Conservation (phyloP, 2,797 vertebrate genomes). For the Chelon labrosus region DNA sequence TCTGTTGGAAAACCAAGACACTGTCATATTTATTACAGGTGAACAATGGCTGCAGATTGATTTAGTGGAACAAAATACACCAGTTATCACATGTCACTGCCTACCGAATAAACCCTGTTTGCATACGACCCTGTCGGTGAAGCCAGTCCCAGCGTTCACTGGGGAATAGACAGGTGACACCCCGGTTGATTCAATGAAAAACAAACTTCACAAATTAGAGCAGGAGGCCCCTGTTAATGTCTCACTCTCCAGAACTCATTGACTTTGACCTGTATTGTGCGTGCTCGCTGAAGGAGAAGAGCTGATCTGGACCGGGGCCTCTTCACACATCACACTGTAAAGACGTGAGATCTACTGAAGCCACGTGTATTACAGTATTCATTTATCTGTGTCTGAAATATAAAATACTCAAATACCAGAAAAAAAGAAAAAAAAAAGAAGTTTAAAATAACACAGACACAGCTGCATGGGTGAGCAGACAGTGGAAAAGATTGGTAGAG, state of each 20-base stretch:
- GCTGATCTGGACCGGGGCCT: slow-evolving; percentile 3
- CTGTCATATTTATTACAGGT: neutral
- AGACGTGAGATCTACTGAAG: neutral
- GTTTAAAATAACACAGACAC: too few relatives aligned
- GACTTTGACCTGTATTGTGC: slow-evolving; percentile 40
- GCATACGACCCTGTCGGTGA: too few relatives aligned
- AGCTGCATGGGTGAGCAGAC: too few relatives aligned
- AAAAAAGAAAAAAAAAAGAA: too few relatives aligned
- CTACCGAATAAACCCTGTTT: too few relatives aligned
- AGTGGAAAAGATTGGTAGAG: too few relatives aligned
- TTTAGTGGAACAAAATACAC: too few relatives aligned
- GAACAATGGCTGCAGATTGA: neutral
- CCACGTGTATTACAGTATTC: neutral
- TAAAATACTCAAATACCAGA: too few relatives aligned
- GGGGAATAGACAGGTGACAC: neutral
- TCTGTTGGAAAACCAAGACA: neutral
- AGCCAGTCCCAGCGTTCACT: too few relatives aligned
- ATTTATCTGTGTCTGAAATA: neutral
- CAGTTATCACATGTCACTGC: too few relatives aligned
- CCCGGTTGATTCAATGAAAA: slow-evolving; percentile 15
- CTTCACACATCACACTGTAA: slow-evolving; percentile 15
- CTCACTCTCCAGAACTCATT: slow-evolving; percentile 26
- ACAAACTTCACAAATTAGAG: slow-evolving; percentile 52
- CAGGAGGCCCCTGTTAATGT: slow-evolving; percentile 35
- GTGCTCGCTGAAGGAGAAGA: slow-evolving; percentile 35